Evolutionary conservation across 2,888 invertebrate genomes (phyloP), one percentile per base, ranked within the genome.

Genomic region (Syrista parreyssii): DNA sequence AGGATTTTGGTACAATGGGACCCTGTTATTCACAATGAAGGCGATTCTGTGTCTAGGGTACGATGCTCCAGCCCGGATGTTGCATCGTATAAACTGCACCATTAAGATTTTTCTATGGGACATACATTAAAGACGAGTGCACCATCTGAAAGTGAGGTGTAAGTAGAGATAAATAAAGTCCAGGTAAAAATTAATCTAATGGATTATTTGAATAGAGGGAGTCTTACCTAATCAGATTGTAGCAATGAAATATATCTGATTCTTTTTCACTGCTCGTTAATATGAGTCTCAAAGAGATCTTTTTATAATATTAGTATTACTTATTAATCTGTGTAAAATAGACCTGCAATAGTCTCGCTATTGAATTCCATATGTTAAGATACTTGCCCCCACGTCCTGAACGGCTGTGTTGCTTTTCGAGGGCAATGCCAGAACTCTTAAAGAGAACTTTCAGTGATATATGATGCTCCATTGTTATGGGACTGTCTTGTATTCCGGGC

Each of bases 31-130:
- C 71, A 71, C 31, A 71, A 71, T 71, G 71, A 33, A 71, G 71
- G 71, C 71, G 71, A 71, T 71, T 32, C 71, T 71, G 33, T 33
- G 71, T 71, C 31, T 55, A 9, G 55, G 55, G 55, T 55, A 55
- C 23, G 55, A 55, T 23, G 9, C 55, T 23, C 12, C 12, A 12
- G 31, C 12, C 32, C 85, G 84, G 85, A 85, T 83, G 79, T 83
- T 80, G 73, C 84, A 79, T 84, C 83, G 79, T 71, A 73, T 73
- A 76, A 84, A 81, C 74, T 73, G 74, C 23, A 75, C 79, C 80
- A 79, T 81, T 83, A 82, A 78, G 79, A 83, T 78, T 81, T 80
- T 76, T 74, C 79, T 76, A 77, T 78, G 76, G 75, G 71, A 73
- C 74, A 69, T 74, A 69, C 40, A 68, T 78, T 68, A 78, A 33